Base-by-base conservation (phyloP, 2,888 invertebrate species). In the Tipula vernalis region DNA sequence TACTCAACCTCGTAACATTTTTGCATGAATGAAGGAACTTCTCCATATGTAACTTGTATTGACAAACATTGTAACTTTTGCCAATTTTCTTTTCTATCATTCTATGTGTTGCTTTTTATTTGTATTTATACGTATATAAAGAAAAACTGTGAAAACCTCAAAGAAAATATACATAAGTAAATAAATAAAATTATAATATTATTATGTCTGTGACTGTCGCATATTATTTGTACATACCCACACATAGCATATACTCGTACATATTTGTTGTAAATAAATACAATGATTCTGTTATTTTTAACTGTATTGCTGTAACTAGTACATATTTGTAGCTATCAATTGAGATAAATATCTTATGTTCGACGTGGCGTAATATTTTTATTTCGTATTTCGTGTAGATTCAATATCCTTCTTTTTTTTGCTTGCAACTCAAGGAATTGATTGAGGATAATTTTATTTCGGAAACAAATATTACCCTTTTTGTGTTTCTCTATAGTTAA, bases 351-450 rank as follows among this genome's bases (percentile, higher is more conserved):
- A 83, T 83, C 83, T 83, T 83, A 83, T 85, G 85, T 85, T 85
- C 44, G 85, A 44, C 85, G 85, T 85, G 85, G 85, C 85, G 85
- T 41, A 85, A 85, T 42, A 85, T 85, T 85, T 85, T 85, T 85
- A 85, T 85, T 85, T 85, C 39, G 85, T 85, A 85, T 85, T 85
- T 85, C n/a, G 36, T 85, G 39, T 28, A 42, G 85, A 85, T 85
- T 36, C 28, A 28, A 83, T 13, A 28, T 44, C 44, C 44, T 39
- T 10, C 3, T 10, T 44, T 44, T 10, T 12, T 44, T 44, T 44
- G 3, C 10, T 44, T 5, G 12, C 6, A 10, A 44, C 44, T 44
- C 8, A 44, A 44, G 44, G 12, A 44, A 44, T 44, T 12, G 3
- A 44, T 12, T 44, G 12, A 12, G 12, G 44, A 44, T 44, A 44